Evolutionary conservation across 2,113 vertebrate species (phyloP).

Genomic region (Craseonycteris thonglongyai): DNA sequence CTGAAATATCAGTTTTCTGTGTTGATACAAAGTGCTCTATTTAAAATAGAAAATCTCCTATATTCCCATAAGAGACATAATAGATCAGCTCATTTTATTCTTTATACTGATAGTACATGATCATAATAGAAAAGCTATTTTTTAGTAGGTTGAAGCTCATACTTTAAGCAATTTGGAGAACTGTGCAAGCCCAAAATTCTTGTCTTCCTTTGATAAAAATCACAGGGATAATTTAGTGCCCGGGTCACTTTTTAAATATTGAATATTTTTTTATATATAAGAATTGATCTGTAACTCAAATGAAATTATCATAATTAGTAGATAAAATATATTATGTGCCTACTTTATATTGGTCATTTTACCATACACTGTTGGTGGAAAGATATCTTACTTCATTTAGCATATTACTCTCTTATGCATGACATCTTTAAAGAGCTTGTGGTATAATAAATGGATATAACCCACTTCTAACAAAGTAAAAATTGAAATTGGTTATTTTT

Average conservation of each 20-base stretch:
- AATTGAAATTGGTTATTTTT: not conserved
- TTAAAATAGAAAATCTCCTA: constrained; percentile 21
- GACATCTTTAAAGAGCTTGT: not conserved
- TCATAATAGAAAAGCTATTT: not conserved
- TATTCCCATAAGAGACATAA: not conserved
- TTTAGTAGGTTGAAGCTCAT: constrained; percentile 1
- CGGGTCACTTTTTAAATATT: not conserved
- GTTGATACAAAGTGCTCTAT: constrained; percentile 11
- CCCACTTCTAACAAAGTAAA: not conserved
- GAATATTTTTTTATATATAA: not conserved
- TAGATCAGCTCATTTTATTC: not conserved
- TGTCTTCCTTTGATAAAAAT: not conserved
- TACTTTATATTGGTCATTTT: not conserved
- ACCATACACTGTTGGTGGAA: not conserved
- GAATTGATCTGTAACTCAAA: not conserved
- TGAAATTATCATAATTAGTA: not conserved
- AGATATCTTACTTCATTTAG: not conserved
- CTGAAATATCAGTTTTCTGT: not conserved
- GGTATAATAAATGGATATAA: not conserved
- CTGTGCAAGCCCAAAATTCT: not conserved
- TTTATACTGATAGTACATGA: not conserved
- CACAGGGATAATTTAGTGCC: not conserved
- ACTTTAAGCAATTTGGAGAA: not conserved
- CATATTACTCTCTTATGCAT: not conserved
- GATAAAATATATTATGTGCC: not conserved